Evolutionary conservation across 2,113 vertebrate genomes (phyloP), one percentile per base, ranked within the genome.

Genomic region (Planiliza haematocheilus): DNA sequence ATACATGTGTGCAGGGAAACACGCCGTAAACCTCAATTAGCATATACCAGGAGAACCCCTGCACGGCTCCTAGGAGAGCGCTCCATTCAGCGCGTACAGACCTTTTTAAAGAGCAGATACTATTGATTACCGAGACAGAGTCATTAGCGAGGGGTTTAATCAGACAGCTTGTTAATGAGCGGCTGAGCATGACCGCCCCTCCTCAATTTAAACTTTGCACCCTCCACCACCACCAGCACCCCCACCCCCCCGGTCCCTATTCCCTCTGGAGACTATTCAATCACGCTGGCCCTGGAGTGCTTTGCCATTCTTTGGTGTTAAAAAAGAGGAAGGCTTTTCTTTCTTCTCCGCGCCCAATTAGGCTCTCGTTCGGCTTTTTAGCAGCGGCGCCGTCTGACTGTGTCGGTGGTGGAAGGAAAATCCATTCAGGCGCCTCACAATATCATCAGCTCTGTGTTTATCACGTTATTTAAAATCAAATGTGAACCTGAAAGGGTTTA

Each of bases 101-200:
- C 65, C 79, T 86, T 88, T 90, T 83, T 74, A 90, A 86, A 89
- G 79, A 87, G 85, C 89, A 86, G 77, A 87, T 81, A 87, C 79
- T 87, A 93, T 93, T 92, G 91, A 93, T 93, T 90, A 88, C 67
- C 18, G 34, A 82, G 90, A 86, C 90, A 86, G 67, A 83, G 90
- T 93, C 92, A 93, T 93, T 93, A 93, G 89, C 20, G 61, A 56
- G 75, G 84, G 88, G 87, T 91, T 92, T 91, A 86, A 91, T 91
- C 88, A 84, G 83, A 86, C 88, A 89, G 81, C 87, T 90, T 90
- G 91, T 93, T 92, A 91, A 92, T 86, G 85, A 91, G 86, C 79
- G 51, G 52, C 77, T 70, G 79, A 84, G 86, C 86, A 77, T 87
- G 86, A 87, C 85, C 10, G 42, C 79, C 87, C 79, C 86, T 78